These are phyloP conservation scores for Lasius fuliginosus DNA, from an alignment of 2,888 invertebrate species.

Conservation along the genomic window DNA sequence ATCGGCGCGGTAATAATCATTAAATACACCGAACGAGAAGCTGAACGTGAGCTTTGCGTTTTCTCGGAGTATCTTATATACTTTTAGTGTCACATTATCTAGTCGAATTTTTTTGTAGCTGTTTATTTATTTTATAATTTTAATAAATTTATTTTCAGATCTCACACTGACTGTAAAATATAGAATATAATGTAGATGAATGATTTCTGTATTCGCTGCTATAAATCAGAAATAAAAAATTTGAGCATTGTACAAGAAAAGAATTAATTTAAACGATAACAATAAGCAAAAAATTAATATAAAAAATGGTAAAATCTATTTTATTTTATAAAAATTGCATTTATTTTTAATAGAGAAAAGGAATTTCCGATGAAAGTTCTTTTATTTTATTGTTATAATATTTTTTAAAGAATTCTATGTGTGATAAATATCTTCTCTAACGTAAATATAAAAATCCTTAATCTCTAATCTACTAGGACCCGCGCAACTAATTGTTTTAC, in stretches of 20 bases:
- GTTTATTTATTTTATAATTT: constrained; percentile 13
- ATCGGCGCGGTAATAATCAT: constrained; percentile 78
- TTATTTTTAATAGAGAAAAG: neutral
- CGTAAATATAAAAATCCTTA: neutral
- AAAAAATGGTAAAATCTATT: neutral
- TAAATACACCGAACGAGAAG: constrained; percentile 70
- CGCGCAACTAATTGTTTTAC: neutral
- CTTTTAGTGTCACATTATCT: constrained; percentile 59
- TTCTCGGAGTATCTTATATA: constrained; percentile 62
- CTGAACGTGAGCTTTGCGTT: constrained; percentile 49
- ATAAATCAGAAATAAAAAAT: neutral
- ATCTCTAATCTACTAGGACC: neutral
- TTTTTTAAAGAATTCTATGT: neutral
- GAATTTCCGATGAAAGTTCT: neutral
- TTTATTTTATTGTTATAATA: neutral
- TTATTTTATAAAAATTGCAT: neutral
- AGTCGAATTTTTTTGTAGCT: constrained; percentile 27
- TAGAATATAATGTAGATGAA: neutral
- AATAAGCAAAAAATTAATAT: too few relatives aligned
- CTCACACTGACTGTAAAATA: too few relatives aligned
- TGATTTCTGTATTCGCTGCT: neutral
- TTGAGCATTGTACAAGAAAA: neutral
- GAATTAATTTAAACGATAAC: too few relatives aligned
- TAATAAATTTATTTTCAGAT: neutral
- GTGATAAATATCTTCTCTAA: neutral